Conservation (phyloP, 1,140 invertebrate species). For the Paramacrobiotus metropolitanus region DNA sequence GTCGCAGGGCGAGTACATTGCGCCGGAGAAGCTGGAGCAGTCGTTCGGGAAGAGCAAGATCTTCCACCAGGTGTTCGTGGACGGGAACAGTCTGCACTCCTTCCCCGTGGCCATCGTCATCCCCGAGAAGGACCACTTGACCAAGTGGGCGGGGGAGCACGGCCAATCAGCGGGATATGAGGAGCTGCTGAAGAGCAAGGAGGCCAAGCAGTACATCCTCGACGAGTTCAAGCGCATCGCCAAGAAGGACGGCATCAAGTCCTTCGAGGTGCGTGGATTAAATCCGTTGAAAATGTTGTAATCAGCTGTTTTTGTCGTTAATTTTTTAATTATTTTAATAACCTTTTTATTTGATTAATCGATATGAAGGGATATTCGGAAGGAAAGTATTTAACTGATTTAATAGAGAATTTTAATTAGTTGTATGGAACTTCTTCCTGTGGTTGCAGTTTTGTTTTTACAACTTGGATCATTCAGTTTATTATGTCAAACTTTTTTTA, state of each 20-base stretch:
- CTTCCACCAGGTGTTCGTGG: constrained; percentile 82
- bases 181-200: constrained; percentile 53
- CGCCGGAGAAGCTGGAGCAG: constrained; percentile 76
- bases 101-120: constrained; percentile 80
- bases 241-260: constrained; percentile 66
- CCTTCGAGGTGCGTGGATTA: constrained; percentile 97
- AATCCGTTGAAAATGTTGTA: too few species aligned
- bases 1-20: constrained; percentile 26
- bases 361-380: too few species aligned
- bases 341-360: too few species aligned
- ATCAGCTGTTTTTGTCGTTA: too few species aligned
- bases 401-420: too few species aligned
- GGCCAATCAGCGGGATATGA: constrained; percentile 59
- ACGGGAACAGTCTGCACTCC: constrained; percentile 83
- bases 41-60: constrained; percentile 75
- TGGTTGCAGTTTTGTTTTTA: too few species aligned
- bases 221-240: constrained; percentile 67
- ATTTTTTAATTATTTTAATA: too few species aligned
- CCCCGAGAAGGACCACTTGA: constrained; percentile 73
- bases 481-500: too few species aligned
- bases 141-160: constrained; percentile 62
- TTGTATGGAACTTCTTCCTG: too few species aligned
- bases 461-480: too few species aligned
- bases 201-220: constrained; percentile 66
- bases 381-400: too few species aligned